Evolutionary conservation across 2,888 invertebrate species (phyloP), one percentile per base, ranked within the genome.

Genomic region (Ischnura elegans): DNA sequence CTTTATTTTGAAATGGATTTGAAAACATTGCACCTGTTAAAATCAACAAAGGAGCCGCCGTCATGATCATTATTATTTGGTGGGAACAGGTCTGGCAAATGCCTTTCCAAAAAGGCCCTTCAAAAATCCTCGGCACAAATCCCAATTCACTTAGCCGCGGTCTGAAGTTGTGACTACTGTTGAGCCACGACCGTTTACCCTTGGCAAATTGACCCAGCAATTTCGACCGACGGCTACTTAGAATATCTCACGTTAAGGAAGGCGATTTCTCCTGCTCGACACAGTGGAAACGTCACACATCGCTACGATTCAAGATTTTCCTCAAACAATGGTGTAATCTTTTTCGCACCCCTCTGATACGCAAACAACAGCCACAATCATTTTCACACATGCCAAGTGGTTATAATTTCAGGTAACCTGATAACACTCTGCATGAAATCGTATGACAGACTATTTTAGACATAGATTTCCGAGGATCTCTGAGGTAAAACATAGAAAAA

Each of bases 101-200:
- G 76, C 25, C 36, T 76, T 76, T 36, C 36, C 36, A 16, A 36
- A 36, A 13, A 76, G 76, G 36, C 76, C 36, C 36, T 4, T 29
- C 29, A 8, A 76, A 36, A 10, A 4, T 0, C 76, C 76, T 8
- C 29, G 61, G 61, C 16, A 25, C 25, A 61, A 61, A 61, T 25
- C 61, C 61, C 61, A 61, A n/a, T n/a, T n/a, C n/a, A n/a, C 25
- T 19, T 3, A 13, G 51, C 6, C 76, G 25, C 29, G 29, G 76
- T 76, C 36, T 76, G 76, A 76, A 36, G 36, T 36, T 36, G 36
- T 3, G 76, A 13, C 13, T 10, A 76, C 25, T 61, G n/a, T n/a
- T n/a, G n/a, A 76, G 36, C 76, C 76, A 76, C 76, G 76, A 29
- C 76, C 76, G 76, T 76, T 36, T 76, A 36, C 76, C 10, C 76